Evolutionary conservation across 2,113 vertebrate genomes (phyloP).

Genomic region (Saimiri boliviensis): DNA sequence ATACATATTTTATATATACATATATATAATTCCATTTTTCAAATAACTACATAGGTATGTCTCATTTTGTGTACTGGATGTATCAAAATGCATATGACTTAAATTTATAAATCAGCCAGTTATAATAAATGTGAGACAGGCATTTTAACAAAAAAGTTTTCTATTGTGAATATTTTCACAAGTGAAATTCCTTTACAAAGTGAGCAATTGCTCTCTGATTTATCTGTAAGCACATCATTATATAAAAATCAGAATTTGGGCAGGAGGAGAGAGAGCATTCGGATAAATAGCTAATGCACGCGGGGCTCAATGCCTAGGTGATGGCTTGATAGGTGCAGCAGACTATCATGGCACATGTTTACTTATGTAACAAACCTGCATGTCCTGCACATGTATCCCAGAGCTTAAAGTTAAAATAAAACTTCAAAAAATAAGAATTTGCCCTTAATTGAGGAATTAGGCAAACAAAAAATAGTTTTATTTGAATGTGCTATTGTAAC

Average conservation of each 20-base stretch:
- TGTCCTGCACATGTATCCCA: too few species aligned
- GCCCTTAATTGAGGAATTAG: slow-evolving; percentile 1
- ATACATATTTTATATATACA: too few species aligned
- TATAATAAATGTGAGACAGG: background rate
- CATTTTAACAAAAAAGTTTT: background rate
- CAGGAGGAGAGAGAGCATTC: too few species aligned
- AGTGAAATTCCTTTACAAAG: background rate
- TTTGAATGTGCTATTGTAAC: background rate
- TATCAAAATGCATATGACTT: background rate
- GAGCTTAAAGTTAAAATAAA: too few species aligned
- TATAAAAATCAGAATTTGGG: background rate
- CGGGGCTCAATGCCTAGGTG: too few species aligned
- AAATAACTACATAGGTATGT: background rate
- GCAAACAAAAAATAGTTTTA: slow-evolving; percentile 1
- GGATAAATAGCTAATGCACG: too few species aligned
- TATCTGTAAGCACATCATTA: background rate
- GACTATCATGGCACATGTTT: too few species aligned
- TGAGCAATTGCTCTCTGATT: background rate
- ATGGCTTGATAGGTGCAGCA: too few species aligned
- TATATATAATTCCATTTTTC: slow-evolving; percentile 17
- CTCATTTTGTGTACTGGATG: background rate
- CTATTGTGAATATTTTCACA: slow-evolving; percentile 24
- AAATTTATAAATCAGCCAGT: background rate
- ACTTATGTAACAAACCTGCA: too few species aligned
- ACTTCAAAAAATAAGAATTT: background rate